Base-by-base conservation (phyloP, 2,113 vertebrate species). In the Gorsachius goisagi region DNA sequence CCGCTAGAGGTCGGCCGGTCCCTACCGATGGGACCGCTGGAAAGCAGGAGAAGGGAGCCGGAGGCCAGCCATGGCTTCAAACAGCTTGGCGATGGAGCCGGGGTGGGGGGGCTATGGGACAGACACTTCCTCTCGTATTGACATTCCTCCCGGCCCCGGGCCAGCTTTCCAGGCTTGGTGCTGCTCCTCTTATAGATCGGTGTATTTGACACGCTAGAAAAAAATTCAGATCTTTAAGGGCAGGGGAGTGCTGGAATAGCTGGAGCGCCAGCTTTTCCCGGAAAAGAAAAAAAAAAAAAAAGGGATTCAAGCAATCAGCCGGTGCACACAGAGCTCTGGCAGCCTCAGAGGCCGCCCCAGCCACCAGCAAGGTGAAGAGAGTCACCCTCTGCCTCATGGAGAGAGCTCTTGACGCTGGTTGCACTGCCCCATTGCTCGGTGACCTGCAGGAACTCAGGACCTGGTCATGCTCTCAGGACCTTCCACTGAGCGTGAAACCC, bases 1-100 rank as follows among this genome's bases (percentile, higher is more conserved):
- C 97, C 98, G 68, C 97, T 92, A 98, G 98, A 95, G 96, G 97
- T 94, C 95, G 94, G 94, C 78, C 94, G 44, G 96, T 73, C 93
- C 90, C 81, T 63, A 37, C 35, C 28, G 74, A 97, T 74, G 91
- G 79, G 27, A 30, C 32, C 0, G 11, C 63, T 41, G 17, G 52
- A 22, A 10, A 75, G 73, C 62, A 0, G 58, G 16, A 11, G 60
- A 32, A 14, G 16, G 47, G 26, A 85, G 69, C 73, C 49, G 33
- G 35, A 6, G 11, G 26, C 37, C 92, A 24, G n/a, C 5, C n/a
- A 71, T 8, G 63, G 66, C 35, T 35, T 23, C 12, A 6, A 53
- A 50, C 30, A 21, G 84, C 41, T 50, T 32, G 95, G 81, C 88
- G 12, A 24, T 58, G 76, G 58, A 89, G 72, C 56, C 41, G 41